A percentile compares a stretch with the other conserved stretches of the same genome.
Evolutionary conservation across 2,888 invertebrate species (phyloP).

Genomic region (Omphaloscelis lunosa): DNA sequence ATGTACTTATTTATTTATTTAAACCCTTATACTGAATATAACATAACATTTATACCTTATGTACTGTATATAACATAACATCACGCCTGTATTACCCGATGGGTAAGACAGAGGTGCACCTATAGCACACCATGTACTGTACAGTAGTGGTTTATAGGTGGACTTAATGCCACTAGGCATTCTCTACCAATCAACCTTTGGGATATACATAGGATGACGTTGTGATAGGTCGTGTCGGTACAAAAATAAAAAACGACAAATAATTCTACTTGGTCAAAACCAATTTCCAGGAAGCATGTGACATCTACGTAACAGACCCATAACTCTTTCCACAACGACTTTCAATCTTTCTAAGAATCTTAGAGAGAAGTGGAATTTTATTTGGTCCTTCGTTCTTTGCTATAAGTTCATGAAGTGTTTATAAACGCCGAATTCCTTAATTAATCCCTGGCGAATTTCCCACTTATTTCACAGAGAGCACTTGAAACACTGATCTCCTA

Average conservation of each 20-base stretch:
- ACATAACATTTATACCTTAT: not conserved
- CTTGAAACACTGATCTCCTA: conserved; percentile 12
- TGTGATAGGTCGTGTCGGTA: no score
- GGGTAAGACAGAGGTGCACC: no score
- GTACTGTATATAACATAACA: no score
- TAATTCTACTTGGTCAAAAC: not conserved
- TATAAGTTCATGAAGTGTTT: not conserved
- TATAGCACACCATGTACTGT: no score
- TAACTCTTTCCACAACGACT: not conserved
- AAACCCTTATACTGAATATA: no score
- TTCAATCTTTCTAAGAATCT: not conserved
- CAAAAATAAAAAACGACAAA: not conserved
- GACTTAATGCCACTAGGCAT: not conserved
- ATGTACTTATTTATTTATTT: not conserved
- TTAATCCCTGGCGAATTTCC: conserved; percentile 14
- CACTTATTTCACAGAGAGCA: conserved; percentile 10
- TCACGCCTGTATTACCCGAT: no score
- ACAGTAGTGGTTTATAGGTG: no score
- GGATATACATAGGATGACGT: not conserved
- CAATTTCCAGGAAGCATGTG: not conserved
- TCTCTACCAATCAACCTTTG: not conserved
- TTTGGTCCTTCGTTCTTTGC: no score
- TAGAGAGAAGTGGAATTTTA: not conserved
- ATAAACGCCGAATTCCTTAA: conserved; percentile 7
- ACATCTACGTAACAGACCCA: not conserved